Conservation (phyloP, 2,113 vertebrate genomes). For the Sinocyclocheilus grahami region DNA sequence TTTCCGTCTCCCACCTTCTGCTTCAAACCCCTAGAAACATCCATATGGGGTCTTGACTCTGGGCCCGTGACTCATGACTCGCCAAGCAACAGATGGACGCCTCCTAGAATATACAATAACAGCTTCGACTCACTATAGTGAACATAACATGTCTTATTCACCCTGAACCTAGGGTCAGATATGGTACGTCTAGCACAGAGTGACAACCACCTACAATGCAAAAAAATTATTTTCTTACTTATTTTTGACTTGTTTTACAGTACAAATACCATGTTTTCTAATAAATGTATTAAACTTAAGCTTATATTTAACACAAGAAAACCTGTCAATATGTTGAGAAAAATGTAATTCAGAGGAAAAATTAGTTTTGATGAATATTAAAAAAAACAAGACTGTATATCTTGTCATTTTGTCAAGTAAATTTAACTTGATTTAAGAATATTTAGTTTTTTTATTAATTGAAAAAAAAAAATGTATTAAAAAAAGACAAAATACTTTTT, state of each 20-base stretch:
- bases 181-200: not conserved
- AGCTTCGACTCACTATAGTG: not conserved
- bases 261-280: no score
- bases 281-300: no score
- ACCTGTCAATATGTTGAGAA: not conserved
- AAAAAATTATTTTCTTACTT: not conserved
- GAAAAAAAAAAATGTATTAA: no score
- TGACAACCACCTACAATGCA: not conserved
- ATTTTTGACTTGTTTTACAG: not conserved
- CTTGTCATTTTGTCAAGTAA: no score
- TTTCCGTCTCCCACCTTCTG: slow-evolving; percentile 51
- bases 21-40: slow-evolving; percentile 23
- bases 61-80: slow-evolving; percentile 48
- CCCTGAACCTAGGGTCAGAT: not conserved
- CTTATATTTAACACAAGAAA: not conserved
- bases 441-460: no score
- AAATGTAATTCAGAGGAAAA: no score
- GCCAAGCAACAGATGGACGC: slow-evolving; percentile 65
- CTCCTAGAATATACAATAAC: not conserved
- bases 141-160: not conserved
- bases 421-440: no score
- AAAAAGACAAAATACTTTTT: no score
- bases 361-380: no score
- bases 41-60: slow-evolving; percentile 45
- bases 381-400: no score